Conservation (phyloP, 2,797 vertebrate species). For the Pseudocheirus occidentalis region DNA sequence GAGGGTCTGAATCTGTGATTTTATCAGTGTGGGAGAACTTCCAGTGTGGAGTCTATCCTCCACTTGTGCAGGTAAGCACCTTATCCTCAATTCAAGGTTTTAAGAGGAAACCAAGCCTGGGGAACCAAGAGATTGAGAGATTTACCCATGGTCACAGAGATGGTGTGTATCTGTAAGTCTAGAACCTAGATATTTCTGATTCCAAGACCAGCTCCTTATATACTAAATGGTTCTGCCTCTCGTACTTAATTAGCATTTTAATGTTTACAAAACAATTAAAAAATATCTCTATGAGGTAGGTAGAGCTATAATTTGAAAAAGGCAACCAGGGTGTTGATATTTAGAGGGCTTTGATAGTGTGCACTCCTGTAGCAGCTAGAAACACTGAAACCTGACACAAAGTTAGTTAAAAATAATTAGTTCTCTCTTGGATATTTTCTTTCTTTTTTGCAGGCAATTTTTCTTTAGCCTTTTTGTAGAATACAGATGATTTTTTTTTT, state of each 20-base stretch:
- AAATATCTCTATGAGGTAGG: not conserved
- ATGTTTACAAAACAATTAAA: not conserved
- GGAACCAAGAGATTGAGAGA: not conserved
- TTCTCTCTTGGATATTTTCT: not conserved
- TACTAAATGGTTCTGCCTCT: not conserved
- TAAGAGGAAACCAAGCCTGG: not conserved
- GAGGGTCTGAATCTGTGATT: not conserved
- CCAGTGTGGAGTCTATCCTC: not conserved
- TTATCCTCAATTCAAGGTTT: not conserved
- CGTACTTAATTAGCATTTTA: not conserved
- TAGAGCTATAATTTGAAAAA: not conserved
- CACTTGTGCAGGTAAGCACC: not conserved
- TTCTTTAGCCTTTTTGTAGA: not conserved
- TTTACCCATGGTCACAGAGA: not conserved
- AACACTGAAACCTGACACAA: not conserved
- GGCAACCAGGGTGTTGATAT: not conserved
- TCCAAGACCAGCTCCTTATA: not conserved
- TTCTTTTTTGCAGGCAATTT: not conserved
- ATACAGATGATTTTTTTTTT: not conserved
- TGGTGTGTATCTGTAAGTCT: no score
- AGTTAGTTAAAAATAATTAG: not conserved
- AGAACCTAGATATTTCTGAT: not conserved
- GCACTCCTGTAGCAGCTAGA: not conserved
- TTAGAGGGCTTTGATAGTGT: not conserved
- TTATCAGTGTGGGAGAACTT: not conserved